Evolutionary conservation across 2,888 invertebrate species (phyloP).

Genomic region (Cacoxenus indagator): DNA sequence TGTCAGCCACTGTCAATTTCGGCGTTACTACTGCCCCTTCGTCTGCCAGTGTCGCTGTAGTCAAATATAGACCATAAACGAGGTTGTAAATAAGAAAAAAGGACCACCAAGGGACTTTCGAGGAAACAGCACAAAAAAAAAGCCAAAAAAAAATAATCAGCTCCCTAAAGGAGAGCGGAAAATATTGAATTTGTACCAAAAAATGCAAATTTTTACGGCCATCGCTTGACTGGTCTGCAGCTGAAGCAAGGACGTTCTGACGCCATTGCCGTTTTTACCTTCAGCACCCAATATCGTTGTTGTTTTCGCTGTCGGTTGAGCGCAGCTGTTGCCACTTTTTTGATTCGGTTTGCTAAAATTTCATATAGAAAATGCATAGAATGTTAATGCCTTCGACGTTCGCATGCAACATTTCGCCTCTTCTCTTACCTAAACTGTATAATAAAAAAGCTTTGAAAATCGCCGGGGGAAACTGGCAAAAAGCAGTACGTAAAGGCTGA

Average conservation of each 20-base stretch:
- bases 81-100: conserved; percentile 33
- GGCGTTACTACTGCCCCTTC: too few species aligned
- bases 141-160: neutral
- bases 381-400: too few species aligned
- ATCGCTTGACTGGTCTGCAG: too few species aligned
- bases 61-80: neutral
- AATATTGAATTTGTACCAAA: conserved; percentile 61
- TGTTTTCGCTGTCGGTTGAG: neutral
- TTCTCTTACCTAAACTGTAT: too few species aligned
- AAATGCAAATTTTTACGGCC: conserved; percentile 61
- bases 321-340: conserved; percentile 16
- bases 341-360: conserved; percentile 16
- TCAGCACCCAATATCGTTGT: too few species aligned
- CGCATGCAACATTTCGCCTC: too few species aligned
- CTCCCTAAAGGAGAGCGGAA: conserved; percentile 29
- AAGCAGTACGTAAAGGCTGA: too few species aligned
- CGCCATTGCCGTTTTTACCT: too few species aligned
- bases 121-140: neutral
- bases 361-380: conserved; percentile 13
- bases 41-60: neutral
- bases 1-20: too few species aligned
- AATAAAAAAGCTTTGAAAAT: too few species aligned
- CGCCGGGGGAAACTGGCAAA: too few species aligned
- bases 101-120: neutral
- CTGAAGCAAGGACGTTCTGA: too few species aligned